Evolutionary conservation across 1,140 invertebrate species (phyloP).

Genomic region (Drosophila sechellia): DNA sequence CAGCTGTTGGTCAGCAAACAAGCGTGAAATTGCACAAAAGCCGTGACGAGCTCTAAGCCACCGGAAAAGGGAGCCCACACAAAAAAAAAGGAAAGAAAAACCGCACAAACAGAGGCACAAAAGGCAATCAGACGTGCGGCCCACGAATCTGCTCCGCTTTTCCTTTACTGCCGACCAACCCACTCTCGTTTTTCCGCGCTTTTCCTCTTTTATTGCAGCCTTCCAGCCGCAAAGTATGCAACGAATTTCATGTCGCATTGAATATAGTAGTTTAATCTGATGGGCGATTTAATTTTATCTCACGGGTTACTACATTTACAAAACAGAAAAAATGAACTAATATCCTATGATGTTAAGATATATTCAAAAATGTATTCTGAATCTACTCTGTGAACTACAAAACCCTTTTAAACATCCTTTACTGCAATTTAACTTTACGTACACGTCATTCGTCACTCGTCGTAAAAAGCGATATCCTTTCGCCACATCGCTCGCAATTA

Average conservation of each 20-base stretch:
- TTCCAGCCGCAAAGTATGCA: constrained; percentile 31
- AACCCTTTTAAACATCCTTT: background rate
- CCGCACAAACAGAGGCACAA: constrained; percentile 37
- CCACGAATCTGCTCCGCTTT: constrained; percentile 37
- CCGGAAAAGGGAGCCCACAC: constrained; percentile 8
- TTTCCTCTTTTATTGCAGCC: constrained; percentile 30
- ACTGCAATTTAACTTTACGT: background rate
- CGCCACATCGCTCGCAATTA: constrained; percentile 38
- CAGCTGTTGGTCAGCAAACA: constrained; percentile 76
- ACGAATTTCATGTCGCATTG: constrained; percentile 30
- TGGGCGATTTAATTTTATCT: constrained; percentile 25
- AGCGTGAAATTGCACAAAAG: constrained; percentile 81
- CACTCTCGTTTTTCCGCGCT: constrained; percentile 10
- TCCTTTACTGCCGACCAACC: constrained; percentile 13
- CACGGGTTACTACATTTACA: background rate
- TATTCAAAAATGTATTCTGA: no score
- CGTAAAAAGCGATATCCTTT: background rate
- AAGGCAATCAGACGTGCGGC: constrained; percentile 79
- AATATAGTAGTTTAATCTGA: constrained; percentile 1
- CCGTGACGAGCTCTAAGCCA: constrained; percentile 52
- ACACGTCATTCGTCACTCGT: no score
- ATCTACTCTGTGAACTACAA: background rate
- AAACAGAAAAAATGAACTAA: no score
- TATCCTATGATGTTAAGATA: no score
- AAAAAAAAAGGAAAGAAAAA: background rate